Evolutionary conservation across 2,113 vertebrate genomes (phyloP), one percentile per base, ranked within the genome.

Genomic region (Apaloderma vittatum): DNA sequence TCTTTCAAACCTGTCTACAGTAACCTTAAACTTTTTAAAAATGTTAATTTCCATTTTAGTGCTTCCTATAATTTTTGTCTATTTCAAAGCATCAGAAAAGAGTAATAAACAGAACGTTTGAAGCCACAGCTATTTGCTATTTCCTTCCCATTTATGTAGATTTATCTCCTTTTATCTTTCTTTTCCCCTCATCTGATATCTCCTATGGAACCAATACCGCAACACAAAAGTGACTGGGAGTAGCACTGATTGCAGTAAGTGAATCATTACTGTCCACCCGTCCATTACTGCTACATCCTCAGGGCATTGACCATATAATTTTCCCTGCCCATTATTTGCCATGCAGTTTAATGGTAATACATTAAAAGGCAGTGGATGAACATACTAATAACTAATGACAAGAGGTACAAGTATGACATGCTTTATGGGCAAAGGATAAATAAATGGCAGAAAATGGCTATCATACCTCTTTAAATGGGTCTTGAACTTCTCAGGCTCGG

Each of bases 181-280:
- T 79, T 37, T 12, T 0, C 24, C 22, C 70, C 46, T 68, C 21
- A 80, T 87, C n/a, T 82, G 27, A 65, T 94, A 78, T 75, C 16
- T 91, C 15, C 20, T 86, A 37, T 88, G 84, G 66, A 94, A 75
- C 58, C 37, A 87, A 86, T 94, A 88, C 67, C 68, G 45, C 82
- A 86, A 86, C 86, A 87, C 27, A 49, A 54, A 95, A 91, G 74
- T 68, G 70, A 88, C n/a, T 76, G 81, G 77, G 86, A 91, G 55
- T 95, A 95, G 49, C 77, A 66, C 54, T 86, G 77, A 96, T 58
- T 94, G 77, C 81, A 73, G 51, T 91, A 95, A 96, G 78, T 86
- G 94, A 95, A 80, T 96, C 91, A 87, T 93, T 97, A 91, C 55
- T 91, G 79, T 91, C 72, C 68, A 91, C 84, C 86, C 86, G 91